phyloP scores from a whole-genome alignment of 2,888 invertebrate genomes.

The Euclidia mi region DNA sequence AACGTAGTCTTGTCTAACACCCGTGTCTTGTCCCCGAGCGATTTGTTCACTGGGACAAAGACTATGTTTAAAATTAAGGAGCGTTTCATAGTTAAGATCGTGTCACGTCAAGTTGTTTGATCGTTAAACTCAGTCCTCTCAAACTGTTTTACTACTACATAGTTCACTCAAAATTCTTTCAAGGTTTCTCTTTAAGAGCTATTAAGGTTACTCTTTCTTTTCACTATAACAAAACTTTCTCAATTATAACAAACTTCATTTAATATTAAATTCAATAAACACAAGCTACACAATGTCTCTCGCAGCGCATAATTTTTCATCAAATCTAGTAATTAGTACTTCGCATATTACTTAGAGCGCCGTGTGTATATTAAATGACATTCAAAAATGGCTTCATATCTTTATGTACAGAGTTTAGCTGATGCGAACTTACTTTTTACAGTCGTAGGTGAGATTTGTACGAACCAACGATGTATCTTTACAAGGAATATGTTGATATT shows the following conservation, averaged over 20 bases:
- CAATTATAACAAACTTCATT: constrained; percentile 8
- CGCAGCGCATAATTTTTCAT: constrained; percentile 20
- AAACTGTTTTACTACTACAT: constrained; percentile 30
- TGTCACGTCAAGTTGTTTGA: constrained; percentile 54
- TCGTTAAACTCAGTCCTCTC: constrained; percentile 36
- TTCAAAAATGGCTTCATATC: constrained; percentile 39
- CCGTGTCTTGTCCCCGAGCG: constrained; percentile 73
- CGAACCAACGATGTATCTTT: not conserved
- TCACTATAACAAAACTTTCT: no score
- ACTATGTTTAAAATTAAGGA: constrained; percentile 82
- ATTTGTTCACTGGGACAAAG: constrained; percentile 85
- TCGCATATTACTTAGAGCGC: constrained; percentile 13
- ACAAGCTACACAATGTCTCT: constrained; percentile 4
- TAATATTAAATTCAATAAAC: not conserved
- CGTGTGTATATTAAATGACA: constrained; percentile 35
- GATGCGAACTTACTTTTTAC: constrained; percentile 25
- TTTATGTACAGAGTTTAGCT: constrained; percentile 32
- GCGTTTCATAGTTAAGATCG: constrained; percentile 54
- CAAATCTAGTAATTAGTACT: constrained; percentile 11
- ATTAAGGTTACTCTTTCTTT: constrained; percentile 6
- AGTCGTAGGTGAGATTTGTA: constrained; percentile 19
- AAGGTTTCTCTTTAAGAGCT: constrained; percentile 21
- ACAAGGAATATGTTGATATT: not conserved
- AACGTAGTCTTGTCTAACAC: constrained; percentile 62
- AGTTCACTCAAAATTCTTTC: constrained; percentile 24